phyloP scores from a whole-genome alignment of 2,797 vertebrate genomes.

The Scyliorhinus canicula region DNA sequence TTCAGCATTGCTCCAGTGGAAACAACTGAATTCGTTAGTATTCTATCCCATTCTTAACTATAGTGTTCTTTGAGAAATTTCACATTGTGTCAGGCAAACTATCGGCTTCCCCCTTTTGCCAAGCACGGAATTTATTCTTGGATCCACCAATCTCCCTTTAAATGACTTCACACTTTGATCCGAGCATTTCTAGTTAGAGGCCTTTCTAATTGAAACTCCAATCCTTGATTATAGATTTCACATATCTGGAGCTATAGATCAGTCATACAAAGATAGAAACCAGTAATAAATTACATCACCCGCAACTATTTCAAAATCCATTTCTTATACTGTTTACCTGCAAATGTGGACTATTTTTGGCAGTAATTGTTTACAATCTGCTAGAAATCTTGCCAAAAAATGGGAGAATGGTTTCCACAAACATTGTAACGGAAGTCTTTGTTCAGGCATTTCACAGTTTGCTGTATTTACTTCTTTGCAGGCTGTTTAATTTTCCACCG shows the following conservation, averaged over 20 bases:
- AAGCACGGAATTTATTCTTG: neutral
- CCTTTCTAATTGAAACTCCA: neutral
- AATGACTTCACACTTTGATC: conserved; percentile 20
- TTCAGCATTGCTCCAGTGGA: neutral
- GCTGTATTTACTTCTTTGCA: conserved; percentile 4
- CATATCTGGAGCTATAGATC: neutral
- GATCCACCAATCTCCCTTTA: conserved; percentile 11
- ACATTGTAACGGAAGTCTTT: neutral
- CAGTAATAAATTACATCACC: conserved; percentile 9
- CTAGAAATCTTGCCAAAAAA: neutral
- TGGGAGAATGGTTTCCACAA: neutral
- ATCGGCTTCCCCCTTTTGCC: neutral
- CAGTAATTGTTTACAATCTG: neutral
- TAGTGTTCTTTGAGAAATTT: conserved; percentile 29
- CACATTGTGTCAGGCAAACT: conserved; percentile 19
- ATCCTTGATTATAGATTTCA: conserved; percentile 3
- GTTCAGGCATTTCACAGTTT: neutral
- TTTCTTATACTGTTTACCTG: neutral
- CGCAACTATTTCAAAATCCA: neutral
- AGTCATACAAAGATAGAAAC: neutral
- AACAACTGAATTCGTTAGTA: conserved; percentile 29
- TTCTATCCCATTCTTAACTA: conserved; percentile 3
- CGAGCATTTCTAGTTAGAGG: neutral
- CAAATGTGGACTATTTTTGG: neutral
- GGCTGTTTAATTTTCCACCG: neutral